Evolutionary conservation across 2,888 invertebrate genomes (phyloP), one percentile per base, ranked within the genome.

Genomic region (Cabera pusaria): DNA sequence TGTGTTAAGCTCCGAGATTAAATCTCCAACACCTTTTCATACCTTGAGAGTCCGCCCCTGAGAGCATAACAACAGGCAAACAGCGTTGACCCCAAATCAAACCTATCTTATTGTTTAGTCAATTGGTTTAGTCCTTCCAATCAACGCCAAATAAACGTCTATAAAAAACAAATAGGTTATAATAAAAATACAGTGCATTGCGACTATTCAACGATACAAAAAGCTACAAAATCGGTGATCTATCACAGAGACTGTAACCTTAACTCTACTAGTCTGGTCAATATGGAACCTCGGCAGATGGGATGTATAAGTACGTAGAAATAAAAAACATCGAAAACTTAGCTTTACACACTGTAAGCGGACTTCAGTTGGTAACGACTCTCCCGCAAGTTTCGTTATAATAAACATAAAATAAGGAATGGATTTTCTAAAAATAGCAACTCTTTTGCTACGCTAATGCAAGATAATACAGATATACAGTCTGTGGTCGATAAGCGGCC

Each of bases 201-300:
- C 9, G 16, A 5, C 6, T 29, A 21, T 6, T 25, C 9, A 2
- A 12, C 1, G 3, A 6, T 34, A 28, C 23, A 40, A 33, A 25
- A 34, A 25, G 24, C 25, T 41, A 29, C 18, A 29, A 35, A 41
- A 41, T n/a, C 23, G 77, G 73, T 76, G 81, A 85, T 83, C 82
- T 77, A 72, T 70, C 82, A 86, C 84, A 81, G 69, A 75, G 75
- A 86, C 82, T 83, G 81, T 85, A 85, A 83, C 75, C 86, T 86
- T 86, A 86, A 64, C 64, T 75, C 79, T 80, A 80, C 69, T 43
- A 2, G 52, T 52, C 58, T 53, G 62, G 60, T 59, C 55, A 64
- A 45, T 46, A 52, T 61, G 60, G 61, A 58, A 64, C 67, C 55
- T 52, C 58, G 60, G 57, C 64, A 64, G 66, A 58, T 50, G 27